Evolutionary conservation across 2,797 vertebrate species (phyloP), one percentile per base, ranked within the genome.

Genomic region (Pelochelys cantorii): DNA sequence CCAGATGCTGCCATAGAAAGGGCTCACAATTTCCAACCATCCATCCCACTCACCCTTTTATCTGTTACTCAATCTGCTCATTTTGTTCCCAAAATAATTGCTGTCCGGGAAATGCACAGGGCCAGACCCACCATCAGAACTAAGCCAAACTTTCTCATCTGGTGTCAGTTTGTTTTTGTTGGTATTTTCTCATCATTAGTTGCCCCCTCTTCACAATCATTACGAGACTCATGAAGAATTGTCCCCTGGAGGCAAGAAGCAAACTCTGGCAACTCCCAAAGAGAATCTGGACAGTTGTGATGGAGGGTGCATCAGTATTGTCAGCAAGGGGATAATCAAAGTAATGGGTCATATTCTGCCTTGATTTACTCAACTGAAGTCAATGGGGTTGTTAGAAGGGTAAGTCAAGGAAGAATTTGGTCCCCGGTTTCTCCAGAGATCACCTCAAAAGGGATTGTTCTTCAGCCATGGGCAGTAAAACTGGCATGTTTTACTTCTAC

Each of bases 401-500:
- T 88, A 60, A 86, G 77, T 59, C 29, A 85, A 31, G 18, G 59
- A 1, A 86, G 42, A 93, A 81, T 42, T 57, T 85, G 86, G 5
- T 83, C 89, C 27, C 34, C 81, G 78, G 29, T 85, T 88, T 87
- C 77, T 52, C 84, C 27, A 90, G 79, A 83, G 65, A 56, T 90
- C 60, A 37, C 25, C 12, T 18, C 54, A 79, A 89, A 80, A 80
- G 75, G 86, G 56, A 81, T 87, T 75, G 42, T 87, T 91, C 53
- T 48, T 84, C 84, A 87, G 77, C 48, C 60, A 84, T 34, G 54
- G 56, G 53, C 78, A 92, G 82, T 14, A 86, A 88, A 91, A 84
- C 55, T 42, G 81, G 55, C 90, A 59, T 81, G 80, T 83, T 93
- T 82, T 52, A 48, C 79, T 84, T 95, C 81, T 59, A 79, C 83